Conservation (phyloP, 2,888 invertebrate species). For the Andrena praecox region DNA sequence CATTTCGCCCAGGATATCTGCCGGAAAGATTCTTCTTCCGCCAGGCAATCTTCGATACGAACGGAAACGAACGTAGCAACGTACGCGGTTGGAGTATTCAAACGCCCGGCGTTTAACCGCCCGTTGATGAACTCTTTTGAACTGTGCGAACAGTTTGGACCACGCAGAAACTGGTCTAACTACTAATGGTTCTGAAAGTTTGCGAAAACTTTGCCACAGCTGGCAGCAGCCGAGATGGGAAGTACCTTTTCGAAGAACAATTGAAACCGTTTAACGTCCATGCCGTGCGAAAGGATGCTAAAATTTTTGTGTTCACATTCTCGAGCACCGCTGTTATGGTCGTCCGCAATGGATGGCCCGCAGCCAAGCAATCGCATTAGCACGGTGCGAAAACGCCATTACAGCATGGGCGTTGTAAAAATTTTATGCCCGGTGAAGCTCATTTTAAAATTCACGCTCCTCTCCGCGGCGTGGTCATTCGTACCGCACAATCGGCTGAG, state of each 20-base stretch:
- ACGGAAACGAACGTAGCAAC: not conserved
- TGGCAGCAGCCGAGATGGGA: too few species aligned
- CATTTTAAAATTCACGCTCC: not conserved
- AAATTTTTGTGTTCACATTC: slow-evolving; percentile 26
- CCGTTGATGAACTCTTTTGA: not conserved
- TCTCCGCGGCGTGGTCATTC: not conserved
- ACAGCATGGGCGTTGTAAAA: slow-evolving; percentile 19
- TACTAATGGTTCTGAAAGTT: too few species aligned
- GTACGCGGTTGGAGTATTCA: not conserved
- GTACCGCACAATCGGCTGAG: not conserved
- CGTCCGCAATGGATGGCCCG: not conserved
- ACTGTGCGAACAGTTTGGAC: not conserved
- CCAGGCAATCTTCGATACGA: not conserved
- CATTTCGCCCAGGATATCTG: not conserved
- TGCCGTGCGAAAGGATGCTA: slow-evolving; percentile 1
- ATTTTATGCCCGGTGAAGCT: slow-evolving; percentile 20
- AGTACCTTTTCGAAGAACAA: too few species aligned
- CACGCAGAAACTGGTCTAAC: too few species aligned
- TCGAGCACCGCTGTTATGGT: slow-evolving; percentile 9
- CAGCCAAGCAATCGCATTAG: not conserved
- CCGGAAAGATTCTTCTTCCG: not conserved
- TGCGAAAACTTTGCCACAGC: too few species aligned
- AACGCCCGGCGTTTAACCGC: not conserved
- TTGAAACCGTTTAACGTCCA: not conserved
- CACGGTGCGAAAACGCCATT: not conserved